Conservation (phyloP, 2,888 invertebrate genomes). For the Nasonia oneida region DNA sequence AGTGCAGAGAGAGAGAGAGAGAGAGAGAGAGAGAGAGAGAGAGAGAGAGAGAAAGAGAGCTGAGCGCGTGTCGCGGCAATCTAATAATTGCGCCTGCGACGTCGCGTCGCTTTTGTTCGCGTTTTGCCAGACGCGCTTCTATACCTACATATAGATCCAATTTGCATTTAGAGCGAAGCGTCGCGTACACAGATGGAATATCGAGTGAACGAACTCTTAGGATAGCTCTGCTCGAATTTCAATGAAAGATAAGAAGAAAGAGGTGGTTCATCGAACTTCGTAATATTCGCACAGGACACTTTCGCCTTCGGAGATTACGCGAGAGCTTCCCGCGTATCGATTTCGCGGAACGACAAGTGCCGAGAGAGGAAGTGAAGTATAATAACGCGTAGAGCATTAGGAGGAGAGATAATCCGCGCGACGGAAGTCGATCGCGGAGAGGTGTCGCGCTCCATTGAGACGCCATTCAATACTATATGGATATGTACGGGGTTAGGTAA, state of each 20-base stretch:
- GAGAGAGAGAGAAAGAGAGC: no score
- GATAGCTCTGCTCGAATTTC: conserved; percentile 19
- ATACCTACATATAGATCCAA: background rate
- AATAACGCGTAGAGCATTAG: background rate
- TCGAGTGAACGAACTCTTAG: background rate
- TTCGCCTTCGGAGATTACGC: conserved; percentile 37
- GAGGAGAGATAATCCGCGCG: background rate
- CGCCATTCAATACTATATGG: background rate
- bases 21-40: background rate
- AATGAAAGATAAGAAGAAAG: background rate
- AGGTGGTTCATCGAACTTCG: background rate
- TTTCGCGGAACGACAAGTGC: conserved; percentile 21
- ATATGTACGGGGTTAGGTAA: background rate
- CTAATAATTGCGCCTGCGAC: background rate
- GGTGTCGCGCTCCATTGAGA: background rate
- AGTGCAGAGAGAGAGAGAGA: background rate
- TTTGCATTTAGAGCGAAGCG: conserved; percentile 9
- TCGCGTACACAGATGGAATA: background rate
- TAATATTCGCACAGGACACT: conserved; percentile 4
- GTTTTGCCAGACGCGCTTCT: background rate
- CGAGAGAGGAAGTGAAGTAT: background rate
- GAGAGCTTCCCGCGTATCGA: conserved; percentile 13
- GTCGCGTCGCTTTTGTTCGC: background rate
- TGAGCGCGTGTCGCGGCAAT: background rate
- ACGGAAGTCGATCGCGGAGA: background rate